Evolutionary conservation across 2,113 vertebrate species (phyloP).

Genomic region (Sphaerodactylus townsendi): DNA sequence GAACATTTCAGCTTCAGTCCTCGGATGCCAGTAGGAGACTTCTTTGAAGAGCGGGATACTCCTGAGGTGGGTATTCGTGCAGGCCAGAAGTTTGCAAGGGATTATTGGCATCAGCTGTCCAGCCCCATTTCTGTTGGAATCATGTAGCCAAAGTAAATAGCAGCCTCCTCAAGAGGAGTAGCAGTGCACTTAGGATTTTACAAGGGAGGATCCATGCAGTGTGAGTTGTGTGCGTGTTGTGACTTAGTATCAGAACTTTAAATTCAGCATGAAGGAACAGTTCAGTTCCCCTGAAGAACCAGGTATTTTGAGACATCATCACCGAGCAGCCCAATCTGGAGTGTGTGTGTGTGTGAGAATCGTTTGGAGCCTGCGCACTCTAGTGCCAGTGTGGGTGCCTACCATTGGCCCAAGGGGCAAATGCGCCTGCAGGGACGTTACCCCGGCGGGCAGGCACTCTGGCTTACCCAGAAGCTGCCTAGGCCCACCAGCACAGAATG

Average conservation of each 20-base stretch:
- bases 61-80: slow-evolving; percentile 79
- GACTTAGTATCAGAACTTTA: neutral
- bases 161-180: neutral
- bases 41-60: slow-evolving; percentile 92
- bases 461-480: no score
- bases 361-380: no score
- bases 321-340: no score
- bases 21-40: slow-evolving; percentile 95
- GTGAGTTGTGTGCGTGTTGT: neutral
- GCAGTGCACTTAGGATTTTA: neutral
- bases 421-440: no score
- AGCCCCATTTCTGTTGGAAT: neutral
- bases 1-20: slow-evolving; percentile 99
- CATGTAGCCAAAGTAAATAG: neutral
- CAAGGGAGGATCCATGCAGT: neutral
- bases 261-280: neutral
- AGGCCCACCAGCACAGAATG: no score
- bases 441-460: no score
- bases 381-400: no score
- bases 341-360: no score
- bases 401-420: no score
- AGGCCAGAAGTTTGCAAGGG: neutral
- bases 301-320: neutral
- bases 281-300: neutral
- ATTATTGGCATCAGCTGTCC: neutral